These are phyloP conservation scores for Daubentonia madagascariensis DNA, from an alignment of 2,113 vertebrate genomes.

Conservation along the genomic window DNA sequence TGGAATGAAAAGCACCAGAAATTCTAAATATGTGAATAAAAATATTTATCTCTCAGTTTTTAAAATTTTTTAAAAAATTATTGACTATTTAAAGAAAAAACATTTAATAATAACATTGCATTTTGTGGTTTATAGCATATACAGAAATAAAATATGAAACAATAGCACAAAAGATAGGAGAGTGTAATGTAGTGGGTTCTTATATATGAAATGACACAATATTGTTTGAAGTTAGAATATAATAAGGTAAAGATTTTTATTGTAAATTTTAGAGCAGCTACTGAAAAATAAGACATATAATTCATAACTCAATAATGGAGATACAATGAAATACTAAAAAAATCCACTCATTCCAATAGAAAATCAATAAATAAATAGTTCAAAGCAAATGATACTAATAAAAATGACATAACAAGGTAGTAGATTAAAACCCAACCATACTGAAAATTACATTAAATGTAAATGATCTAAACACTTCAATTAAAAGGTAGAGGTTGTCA, in stretches of 20 bases:
- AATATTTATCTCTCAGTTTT: neutral
- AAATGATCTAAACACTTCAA: neutral
- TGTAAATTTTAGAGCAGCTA: neutral
- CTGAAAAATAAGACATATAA: neutral
- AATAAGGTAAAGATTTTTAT: neutral
- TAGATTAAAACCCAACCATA: neutral
- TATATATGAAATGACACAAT: neutral
- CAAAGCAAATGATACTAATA: neutral
- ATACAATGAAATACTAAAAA: neutral
- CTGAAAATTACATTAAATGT: neutral
- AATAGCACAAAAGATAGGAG: neutral
- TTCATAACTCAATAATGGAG: neutral
- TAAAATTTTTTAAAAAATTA: neutral
- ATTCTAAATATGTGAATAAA: neutral
- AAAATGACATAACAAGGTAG: neutral
- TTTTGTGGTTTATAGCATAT: neutral
- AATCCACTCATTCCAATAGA: neutral
- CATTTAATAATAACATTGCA: neutral
- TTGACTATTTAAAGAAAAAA: neutral
- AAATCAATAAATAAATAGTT: neutral
- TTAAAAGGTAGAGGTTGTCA: neutral
- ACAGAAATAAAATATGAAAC: neutral
- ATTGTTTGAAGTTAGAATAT: neutral
- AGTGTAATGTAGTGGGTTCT: neutral
- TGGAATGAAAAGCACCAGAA: neutral